Percentiles rank a stretch among this genome's conserved stretches.
These are phyloP conservation scores for Aphidius colemani DNA, from an alignment of 2,888 invertebrate genomes.

Conservation along the genomic window DNA sequence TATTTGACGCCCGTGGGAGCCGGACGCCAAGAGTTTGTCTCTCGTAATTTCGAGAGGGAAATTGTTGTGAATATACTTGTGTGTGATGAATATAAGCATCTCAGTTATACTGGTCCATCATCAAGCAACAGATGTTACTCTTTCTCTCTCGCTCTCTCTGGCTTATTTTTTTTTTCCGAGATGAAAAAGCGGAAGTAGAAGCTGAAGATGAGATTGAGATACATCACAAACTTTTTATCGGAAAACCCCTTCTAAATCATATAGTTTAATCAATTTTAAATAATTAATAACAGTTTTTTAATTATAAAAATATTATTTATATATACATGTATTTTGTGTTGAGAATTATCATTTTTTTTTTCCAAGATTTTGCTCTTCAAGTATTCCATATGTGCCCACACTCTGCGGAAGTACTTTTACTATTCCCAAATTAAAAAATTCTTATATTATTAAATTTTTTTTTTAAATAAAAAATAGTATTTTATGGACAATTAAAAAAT, in stretches of 20 bases:
- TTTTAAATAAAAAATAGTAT: too few relatives aligned
- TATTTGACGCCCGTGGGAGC: constrained; percentile 37
- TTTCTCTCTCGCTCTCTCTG: not conserved
- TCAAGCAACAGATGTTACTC: too few relatives aligned
- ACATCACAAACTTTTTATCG: not conserved
- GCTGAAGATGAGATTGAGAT: constrained; percentile 21
- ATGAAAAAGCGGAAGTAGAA: constrained; percentile 25
- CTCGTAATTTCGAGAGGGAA: constrained; percentile 13
- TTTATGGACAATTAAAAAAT: too few relatives aligned
- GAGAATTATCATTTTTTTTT: not conserved
- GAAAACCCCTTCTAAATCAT: too few relatives aligned
- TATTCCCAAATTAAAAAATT: too few relatives aligned
- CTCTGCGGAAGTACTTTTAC: not conserved
- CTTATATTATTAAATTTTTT: too few relatives aligned
- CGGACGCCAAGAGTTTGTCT: constrained; percentile 27
- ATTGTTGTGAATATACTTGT: not conserved
- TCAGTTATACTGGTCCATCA: too few relatives aligned
- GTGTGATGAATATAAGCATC: not conserved
- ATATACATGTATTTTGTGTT: too few relatives aligned
- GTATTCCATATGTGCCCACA: not conserved
- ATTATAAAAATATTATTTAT: too few relatives aligned
- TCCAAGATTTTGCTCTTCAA: not conserved
- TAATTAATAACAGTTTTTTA: too few relatives aligned
- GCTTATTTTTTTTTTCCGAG: not conserved
- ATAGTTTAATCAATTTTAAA: too few relatives aligned